Percentiles rank a stretch among this genome's conserved stretches.
phyloP scores from a whole-genome alignment of 2,113 vertebrate genomes.

The Suricata suricatta region DNA sequence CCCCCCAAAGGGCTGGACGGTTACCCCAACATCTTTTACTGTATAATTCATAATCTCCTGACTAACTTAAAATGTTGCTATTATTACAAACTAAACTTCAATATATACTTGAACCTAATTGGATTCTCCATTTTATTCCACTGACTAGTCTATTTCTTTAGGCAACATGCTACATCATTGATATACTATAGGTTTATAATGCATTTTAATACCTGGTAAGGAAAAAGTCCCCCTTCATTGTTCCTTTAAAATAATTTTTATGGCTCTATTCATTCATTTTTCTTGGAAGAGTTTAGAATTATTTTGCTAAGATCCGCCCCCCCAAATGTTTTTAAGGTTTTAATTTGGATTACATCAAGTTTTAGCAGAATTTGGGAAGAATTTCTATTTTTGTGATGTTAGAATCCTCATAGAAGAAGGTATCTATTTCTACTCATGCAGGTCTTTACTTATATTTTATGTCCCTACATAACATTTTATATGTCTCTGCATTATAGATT shows the following conservation, averaged over 20 bases:
- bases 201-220: not conserved
- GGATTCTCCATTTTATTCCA: not conserved
- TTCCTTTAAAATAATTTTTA: not conserved
- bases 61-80: not conserved
- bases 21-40: not conserved
- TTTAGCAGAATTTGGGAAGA: not conserved
- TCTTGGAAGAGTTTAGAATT: not conserved
- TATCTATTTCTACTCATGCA: not conserved
- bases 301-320: not conserved
- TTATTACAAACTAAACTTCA: not conserved
- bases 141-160: not conserved
- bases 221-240: not conserved
- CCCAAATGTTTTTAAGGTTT: not conserved
- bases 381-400: not conserved
- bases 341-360: not conserved
- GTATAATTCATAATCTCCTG: not conserved
- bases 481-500: not conserved
- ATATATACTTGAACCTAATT: not conserved
- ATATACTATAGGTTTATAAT: not conserved
- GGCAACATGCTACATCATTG: not conserved
- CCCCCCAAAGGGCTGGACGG: not conserved
- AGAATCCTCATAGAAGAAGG: not conserved
- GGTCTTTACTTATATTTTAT: not conserved
- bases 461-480: not conserved
- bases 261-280: not conserved